phyloP scores from a whole-genome alignment of 2,888 invertebrate genomes.

The Lycia hirtaria region DNA sequence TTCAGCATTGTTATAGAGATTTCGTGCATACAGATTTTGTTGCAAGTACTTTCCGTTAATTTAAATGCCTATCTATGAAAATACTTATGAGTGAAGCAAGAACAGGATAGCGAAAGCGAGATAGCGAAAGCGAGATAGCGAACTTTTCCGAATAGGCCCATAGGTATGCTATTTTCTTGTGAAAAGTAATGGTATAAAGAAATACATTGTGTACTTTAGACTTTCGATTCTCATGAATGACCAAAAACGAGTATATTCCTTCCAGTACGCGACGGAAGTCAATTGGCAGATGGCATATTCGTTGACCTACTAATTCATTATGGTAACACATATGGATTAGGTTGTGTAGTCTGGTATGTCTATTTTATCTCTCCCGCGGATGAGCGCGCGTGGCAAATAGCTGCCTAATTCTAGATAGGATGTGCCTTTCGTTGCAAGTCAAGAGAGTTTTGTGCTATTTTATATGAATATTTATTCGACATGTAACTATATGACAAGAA shows the following conservation, averaged over 20 bases:
- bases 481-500: too few species aligned
- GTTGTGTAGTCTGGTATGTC: not conserved
- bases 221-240: not conserved
- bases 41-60: too few species aligned
- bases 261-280: not conserved
- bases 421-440: constrained; percentile 17
- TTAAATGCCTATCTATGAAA: too few species aligned
- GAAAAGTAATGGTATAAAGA: not conserved
- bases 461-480: not conserved
- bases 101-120: too few species aligned
- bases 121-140: too few species aligned
- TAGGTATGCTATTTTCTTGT: not conserved
- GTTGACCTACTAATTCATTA: constrained; percentile 24
- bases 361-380: constrained; percentile 37
- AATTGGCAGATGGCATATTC: constrained; percentile 15
- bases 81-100: too few species aligned
- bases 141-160: too few species aligned
- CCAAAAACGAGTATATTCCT: not conserved
- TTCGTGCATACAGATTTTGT: too few species aligned
- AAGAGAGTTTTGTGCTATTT: not conserved
- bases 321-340: constrained; percentile 24
- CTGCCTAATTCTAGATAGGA: constrained; percentile 34
- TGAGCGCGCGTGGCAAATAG: constrained; percentile 26
- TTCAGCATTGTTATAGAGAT: too few species aligned
- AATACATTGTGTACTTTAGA: constrained; percentile 3